Evolutionary conservation across 2,888 invertebrate genomes (phyloP).

Genomic region (Copidosoma aretas): DNA sequence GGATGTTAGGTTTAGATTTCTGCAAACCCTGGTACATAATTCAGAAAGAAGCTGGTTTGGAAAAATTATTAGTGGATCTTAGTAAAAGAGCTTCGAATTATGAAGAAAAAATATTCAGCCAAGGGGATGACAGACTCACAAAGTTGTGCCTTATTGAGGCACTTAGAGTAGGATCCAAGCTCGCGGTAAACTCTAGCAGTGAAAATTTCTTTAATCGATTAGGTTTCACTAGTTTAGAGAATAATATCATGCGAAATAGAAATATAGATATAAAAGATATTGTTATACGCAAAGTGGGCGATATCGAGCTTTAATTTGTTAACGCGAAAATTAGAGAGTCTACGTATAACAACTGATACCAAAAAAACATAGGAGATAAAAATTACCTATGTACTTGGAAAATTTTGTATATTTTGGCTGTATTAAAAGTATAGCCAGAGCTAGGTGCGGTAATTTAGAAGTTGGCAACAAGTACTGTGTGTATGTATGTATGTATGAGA

Average conservation of each 20-base stretch:
- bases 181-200: background rate
- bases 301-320: background rate
- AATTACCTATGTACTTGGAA: background rate
- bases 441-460: background rate
- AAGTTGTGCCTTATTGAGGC: background rate
- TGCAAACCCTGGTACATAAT: conserved; percentile 27
- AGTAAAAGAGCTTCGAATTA: background rate
- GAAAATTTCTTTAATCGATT: background rate
- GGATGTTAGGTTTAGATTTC: conserved; percentile 23
- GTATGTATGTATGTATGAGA: no score
- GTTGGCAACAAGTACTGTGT: background rate
- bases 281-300: background rate
- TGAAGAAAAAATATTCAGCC: background rate
- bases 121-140: background rate
- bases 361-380: background rate
- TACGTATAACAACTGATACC: background rate
- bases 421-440: background rate
- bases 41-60: background rate
- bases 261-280: background rate
- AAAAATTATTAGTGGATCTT: background rate
- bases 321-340: background rate
- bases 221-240: background rate
- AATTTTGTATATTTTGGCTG: background rate
- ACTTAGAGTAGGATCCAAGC: background rate
- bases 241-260: background rate